Evolutionary conservation across 2,797 vertebrate genomes (phyloP).

Genomic region (Psittacula echo): DNA sequence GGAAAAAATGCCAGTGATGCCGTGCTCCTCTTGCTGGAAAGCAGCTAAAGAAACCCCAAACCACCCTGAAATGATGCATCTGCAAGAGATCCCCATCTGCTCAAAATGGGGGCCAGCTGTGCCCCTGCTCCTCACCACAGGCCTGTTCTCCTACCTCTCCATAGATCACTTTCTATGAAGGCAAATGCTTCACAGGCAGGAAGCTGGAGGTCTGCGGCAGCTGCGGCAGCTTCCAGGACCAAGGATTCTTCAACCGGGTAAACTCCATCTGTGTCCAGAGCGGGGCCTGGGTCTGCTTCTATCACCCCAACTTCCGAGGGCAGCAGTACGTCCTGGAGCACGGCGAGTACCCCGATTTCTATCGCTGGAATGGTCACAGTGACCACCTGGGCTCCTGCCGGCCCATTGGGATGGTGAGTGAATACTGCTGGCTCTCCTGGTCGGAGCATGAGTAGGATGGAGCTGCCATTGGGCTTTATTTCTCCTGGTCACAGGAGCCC

Average conservation of each 20-base stretch:
- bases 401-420: constrained; percentile 89
- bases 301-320: constrained; percentile 91
- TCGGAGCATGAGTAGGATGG: fast-evolving
- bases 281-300: constrained; percentile 90
- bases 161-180: constrained; percentile 91
- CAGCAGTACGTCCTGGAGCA: constrained; percentile 93
- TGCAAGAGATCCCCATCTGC: not conserved
- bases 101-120: fast-evolving
- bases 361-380: constrained; percentile 89
- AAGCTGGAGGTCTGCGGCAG: constrained; percentile 89
- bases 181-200: constrained; percentile 89
- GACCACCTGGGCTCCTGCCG: constrained; percentile 94
- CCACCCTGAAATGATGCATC: not conserved
- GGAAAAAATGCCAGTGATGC: not conserved
- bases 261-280: constrained; percentile 91
- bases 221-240: constrained; percentile 92
- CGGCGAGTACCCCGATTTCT: constrained; percentile 90
- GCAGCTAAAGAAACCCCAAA: not conserved
- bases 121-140: fast-evolving
- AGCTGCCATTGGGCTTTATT: fast-evolving
- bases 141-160: not conserved
- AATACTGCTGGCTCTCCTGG: not conserved
- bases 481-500: not conserved
- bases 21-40: not conserved
- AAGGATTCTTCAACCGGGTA: constrained; percentile 89